phyloP scores from a whole-genome alignment of 2,113 vertebrate genomes.

The Neogobius melanostomus region DNA sequence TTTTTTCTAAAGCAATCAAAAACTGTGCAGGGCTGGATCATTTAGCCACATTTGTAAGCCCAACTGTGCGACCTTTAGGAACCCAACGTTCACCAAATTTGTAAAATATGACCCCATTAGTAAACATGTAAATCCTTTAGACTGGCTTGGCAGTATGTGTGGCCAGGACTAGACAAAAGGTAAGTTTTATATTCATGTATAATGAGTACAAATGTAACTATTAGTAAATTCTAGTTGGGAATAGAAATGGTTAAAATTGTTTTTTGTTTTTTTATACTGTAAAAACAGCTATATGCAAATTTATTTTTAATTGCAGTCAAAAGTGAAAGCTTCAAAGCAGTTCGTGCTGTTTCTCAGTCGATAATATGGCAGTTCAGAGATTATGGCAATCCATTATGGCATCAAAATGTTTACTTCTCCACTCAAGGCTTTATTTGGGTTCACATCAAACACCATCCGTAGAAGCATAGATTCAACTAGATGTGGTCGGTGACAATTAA shows the following conservation, averaged over 20 bases:
- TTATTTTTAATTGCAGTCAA: not conserved
- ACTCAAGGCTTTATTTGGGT: slow-evolving; percentile 16
- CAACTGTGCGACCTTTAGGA: slow-evolving; percentile 14
- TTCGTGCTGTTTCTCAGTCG: slow-evolving; percentile 45
- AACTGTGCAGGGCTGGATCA: slow-evolving; percentile 54
- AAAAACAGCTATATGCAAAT: slow-evolving; percentile 11
- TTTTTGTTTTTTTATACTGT: not conserved
- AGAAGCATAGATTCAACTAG: not conserved
- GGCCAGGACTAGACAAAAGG: slow-evolving; percentile 9
- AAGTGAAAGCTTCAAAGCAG: slow-evolving; percentile 26
- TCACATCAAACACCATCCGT: slow-evolving; percentile 19
- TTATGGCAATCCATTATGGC: slow-evolving; percentile 22
- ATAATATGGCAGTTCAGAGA: slow-evolving; percentile 34
- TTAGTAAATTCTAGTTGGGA: slow-evolving; percentile 9
- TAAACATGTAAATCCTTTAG: slow-evolving; percentile 18
- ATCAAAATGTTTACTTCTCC: slow-evolving; percentile 17
- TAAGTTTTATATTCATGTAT: not conserved
- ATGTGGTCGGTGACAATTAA: not conserved
- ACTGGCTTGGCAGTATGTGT: slow-evolving; percentile 22
- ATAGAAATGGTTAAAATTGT: not conserved
- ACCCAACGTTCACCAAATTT: not conserved
- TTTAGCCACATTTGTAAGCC: slow-evolving; percentile 37
- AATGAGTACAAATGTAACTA: not conserved
- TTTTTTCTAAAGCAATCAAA: slow-evolving; percentile 73
- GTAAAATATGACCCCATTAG: slow-evolving; percentile 19